Evolutionary conservation across 2,797 vertebrate genomes (phyloP).

Genomic region (Euphonia xanthogaster): DNA sequence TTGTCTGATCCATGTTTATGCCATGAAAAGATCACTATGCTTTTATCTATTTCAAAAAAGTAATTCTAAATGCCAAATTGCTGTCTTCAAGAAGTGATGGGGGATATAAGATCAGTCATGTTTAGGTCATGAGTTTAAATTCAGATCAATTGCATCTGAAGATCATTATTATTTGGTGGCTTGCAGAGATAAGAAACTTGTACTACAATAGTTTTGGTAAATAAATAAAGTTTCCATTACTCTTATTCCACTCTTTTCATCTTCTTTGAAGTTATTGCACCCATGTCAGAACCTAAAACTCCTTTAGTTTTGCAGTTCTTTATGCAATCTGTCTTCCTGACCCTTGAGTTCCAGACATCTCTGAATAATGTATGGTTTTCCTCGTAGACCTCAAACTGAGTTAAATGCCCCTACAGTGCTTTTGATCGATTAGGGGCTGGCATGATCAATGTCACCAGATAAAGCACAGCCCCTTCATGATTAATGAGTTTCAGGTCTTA

Average conservation of each 20-base stretch:
- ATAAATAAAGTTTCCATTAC: neutral
- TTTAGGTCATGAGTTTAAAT: neutral
- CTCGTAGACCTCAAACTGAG: neutral
- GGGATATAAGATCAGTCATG: neutral
- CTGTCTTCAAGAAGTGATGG: neutral
- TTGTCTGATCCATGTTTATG: neutral
- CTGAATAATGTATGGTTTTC: constrained; percentile 3
- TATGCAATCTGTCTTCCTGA: neutral
- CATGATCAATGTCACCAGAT: neutral
- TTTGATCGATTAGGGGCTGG: neutral
- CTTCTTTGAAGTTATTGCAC: neutral
- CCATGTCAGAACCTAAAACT: neutral
- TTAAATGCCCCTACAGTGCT: neutral
- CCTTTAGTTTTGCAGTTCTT: neutral
- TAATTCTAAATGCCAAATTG: neutral
- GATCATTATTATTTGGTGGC: neutral
- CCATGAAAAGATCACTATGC: neutral
- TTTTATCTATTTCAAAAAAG: neutral
- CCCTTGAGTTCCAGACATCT: neutral
- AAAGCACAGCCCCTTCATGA: neutral
- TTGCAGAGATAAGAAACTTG: neutral
- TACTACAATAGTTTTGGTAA: neutral
- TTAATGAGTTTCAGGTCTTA: neutral
- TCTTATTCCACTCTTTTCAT: neutral
- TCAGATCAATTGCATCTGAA: neutral